Conservation (phyloP, 2,888 invertebrate species). For the Scaptodrosophila latifasciaeformis region DNA sequence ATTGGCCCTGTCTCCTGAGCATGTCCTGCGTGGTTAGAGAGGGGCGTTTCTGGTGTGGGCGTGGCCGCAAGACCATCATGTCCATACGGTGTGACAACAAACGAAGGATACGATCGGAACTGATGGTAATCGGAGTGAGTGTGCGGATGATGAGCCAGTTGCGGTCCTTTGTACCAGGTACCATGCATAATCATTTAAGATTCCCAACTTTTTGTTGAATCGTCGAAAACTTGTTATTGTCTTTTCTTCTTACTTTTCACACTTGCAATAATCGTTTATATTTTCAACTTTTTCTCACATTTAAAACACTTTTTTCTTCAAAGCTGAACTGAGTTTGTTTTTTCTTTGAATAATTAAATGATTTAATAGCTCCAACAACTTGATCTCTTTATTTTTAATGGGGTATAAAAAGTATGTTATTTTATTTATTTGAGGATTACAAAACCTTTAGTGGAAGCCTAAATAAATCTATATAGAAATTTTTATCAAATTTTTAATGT, state of each 20-base stretch:
- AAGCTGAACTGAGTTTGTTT: not conserved
- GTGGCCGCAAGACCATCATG: slow-evolving; percentile 60
- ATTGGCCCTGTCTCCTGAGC: slow-evolving; percentile 49
- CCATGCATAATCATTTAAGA: slow-evolving; percentile 74
- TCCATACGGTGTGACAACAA: slow-evolving; percentile 70
- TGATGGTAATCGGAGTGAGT: slow-evolving; percentile 68
- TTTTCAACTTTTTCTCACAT: not conserved
- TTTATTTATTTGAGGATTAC: too few relatives aligned
- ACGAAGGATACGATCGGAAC: slow-evolving; percentile 73
- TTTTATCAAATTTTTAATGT: too few relatives aligned
- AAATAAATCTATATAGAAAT: too few relatives aligned
- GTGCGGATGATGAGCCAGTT: slow-evolving; percentile 70
- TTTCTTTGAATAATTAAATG: not conserved
- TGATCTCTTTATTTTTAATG: too few relatives aligned
- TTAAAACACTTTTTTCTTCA: not conserved
- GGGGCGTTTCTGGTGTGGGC: slow-evolving; percentile 38
- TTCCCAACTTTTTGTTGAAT: slow-evolving; percentile 1
- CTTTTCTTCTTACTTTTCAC: not conserved
- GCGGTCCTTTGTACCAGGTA: slow-evolving; percentile 75
- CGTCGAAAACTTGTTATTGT: not conserved
- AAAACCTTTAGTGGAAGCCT: too few relatives aligned
- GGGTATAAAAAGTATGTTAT: too few relatives aligned
- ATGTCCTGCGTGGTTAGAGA: slow-evolving; percentile 33
- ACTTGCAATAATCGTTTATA: not conserved
- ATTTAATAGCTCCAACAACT: too few relatives aligned